phyloP scores from a whole-genome alignment of 2,797 vertebrate species.

The Sebastes taczanowskii region DNA sequence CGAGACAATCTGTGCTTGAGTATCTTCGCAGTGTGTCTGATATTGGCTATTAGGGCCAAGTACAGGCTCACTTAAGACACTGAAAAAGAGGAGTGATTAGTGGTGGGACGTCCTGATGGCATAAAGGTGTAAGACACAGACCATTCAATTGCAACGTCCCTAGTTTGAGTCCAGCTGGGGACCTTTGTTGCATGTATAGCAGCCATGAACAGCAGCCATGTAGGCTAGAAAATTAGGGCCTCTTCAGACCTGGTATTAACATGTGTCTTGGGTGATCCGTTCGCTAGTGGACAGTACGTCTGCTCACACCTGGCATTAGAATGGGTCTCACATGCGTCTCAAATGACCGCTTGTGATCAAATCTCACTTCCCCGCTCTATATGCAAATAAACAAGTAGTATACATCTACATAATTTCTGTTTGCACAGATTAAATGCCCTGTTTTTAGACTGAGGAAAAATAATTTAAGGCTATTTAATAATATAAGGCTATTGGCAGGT shows the following conservation, averaged over 20 bases:
- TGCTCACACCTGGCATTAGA: background rate
- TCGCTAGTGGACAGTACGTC: background rate
- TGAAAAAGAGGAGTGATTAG: background rate
- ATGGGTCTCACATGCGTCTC: background rate
- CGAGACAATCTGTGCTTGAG: slow-evolving; percentile 4
- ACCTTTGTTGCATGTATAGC: background rate
- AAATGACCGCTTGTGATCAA: background rate
- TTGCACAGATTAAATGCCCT: rapidly evolving
- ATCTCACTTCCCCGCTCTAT: background rate
- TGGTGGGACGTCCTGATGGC: background rate
- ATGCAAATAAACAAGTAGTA: background rate
- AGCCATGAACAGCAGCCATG: background rate
- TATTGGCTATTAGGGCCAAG: slow-evolving; percentile 7
- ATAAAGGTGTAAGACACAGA: background rate
- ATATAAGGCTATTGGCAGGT: background rate
- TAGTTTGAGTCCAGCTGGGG: background rate
- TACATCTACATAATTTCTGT: background rate
- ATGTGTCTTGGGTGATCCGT: background rate
- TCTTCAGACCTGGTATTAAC: background rate
- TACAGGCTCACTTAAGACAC: background rate
- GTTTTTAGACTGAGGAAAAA: background rate
- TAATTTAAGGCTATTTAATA: no score
- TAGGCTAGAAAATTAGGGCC: background rate
- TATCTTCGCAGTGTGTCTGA: background rate
- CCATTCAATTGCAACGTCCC: background rate